Evolutionary conservation across 1,140 invertebrate species (phyloP).

Genomic region (Anastrepha obliqua): DNA sequence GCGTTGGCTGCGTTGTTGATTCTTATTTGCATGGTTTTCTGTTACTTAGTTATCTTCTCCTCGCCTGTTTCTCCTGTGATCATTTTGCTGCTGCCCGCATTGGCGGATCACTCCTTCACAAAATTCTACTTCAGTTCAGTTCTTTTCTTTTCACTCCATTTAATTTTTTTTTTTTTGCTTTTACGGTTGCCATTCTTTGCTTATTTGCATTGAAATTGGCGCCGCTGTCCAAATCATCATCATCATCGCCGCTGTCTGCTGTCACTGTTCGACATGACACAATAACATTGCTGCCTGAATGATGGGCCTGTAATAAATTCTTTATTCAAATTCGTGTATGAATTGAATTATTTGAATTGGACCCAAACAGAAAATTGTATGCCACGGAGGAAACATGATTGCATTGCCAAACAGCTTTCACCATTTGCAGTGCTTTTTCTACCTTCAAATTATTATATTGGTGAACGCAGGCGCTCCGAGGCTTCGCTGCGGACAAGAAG

Average conservation of each 20-base stretch:
- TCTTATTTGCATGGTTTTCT: neutral
- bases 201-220: conserved; percentile 42
- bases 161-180: neutral
- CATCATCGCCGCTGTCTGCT: conserved; percentile 18
- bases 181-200: neutral
- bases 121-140: neutral
- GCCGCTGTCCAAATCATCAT: conserved; percentile 32
- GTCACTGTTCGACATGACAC: conserved; percentile 52
- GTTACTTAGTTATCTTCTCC: neutral
- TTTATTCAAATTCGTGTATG: conserved; percentile 44
- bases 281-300: conserved; percentile 48
- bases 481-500: no score
- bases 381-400: neutral
- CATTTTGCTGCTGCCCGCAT: neutral
- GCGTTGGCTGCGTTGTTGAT: neutral
- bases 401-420: neutral
- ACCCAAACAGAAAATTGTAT: neutral
- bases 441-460: neutral
- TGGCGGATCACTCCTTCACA: neutral
- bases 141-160: neutral
- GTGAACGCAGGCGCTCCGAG: no score
- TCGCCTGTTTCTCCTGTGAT: no score
- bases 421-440: neutral
- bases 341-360: conserved; percentile 51
- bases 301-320: conserved; percentile 43